These are phyloP conservation scores for Pteria penguin DNA, from an alignment of 2,888 invertebrate genomes.

Conservation along the genomic window DNA sequence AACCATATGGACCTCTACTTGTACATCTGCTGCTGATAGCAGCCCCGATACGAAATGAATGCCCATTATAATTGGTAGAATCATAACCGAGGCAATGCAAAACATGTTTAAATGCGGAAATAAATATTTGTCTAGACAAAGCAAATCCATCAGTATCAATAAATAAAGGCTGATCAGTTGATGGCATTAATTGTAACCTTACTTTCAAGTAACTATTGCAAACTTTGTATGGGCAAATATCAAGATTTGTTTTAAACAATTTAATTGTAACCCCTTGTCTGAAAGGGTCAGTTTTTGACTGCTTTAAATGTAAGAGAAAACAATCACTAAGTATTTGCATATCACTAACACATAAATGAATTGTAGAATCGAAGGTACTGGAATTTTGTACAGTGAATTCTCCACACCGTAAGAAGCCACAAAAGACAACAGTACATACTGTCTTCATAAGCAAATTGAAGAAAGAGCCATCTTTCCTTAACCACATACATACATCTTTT, in stretches of 20 bases:
- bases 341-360: constrained; percentile 12
- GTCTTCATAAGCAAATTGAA: constrained; percentile 12
- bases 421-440: constrained; percentile 26
- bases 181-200: neutral
- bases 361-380: constrained; percentile 1
- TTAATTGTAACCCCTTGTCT: constrained; percentile 20
- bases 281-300: constrained; percentile 32
- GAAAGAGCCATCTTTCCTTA: neutral
- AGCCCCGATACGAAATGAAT: constrained; percentile 29
- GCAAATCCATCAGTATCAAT: neutral
- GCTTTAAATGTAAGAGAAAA: constrained; percentile 12
- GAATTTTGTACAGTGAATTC: constrained; percentile 25
- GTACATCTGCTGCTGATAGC: constrained; percentile 14
- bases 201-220: constrained; percentile 1
- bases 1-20: constrained; percentile 28
- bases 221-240: constrained; percentile 14
- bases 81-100: constrained; percentile 10
- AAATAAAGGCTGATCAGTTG: neutral
- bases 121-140: constrained; percentile 7
- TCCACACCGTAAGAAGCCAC: constrained; percentile 27
- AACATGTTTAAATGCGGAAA: constrained; percentile 21
- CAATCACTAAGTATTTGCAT: constrained; percentile 4
- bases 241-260: constrained; percentile 1
- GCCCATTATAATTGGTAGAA: constrained; percentile 26
- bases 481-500: neutral